Conservation (phyloP, 2,113 vertebrate species). For the Saimiri boliviensis region DNA sequence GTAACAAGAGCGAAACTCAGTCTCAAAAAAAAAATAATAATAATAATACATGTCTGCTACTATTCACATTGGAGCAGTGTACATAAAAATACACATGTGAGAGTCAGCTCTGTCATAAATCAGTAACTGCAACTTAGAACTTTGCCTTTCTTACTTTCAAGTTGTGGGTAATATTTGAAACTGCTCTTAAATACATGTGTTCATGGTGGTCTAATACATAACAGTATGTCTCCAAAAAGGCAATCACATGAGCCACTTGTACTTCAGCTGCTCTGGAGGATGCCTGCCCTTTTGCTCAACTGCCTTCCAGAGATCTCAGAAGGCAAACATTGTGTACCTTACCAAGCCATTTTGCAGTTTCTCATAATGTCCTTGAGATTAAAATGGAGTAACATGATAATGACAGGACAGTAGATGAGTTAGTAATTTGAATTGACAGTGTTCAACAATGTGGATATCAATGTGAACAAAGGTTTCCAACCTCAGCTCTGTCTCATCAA, state of each 20-base stretch:
- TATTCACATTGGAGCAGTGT: conserved; percentile 34
- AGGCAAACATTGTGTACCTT: conserved; percentile 38
- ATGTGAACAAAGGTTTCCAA: neutral
- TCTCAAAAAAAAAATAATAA: too few relatives aligned
- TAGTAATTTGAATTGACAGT: conserved; percentile 34
- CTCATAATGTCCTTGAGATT: conserved; percentile 51
- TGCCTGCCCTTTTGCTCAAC: conserved; percentile 35
- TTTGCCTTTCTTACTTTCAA: conserved; percentile 42
- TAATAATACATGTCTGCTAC: conserved; percentile 30
- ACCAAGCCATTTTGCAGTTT: conserved; percentile 28
- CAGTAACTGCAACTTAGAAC: conserved; percentile 38
- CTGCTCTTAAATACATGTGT: conserved; percentile 40
- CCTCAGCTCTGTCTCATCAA: neutral
- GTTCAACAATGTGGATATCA: neutral
- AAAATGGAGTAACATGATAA: conserved; percentile 37
- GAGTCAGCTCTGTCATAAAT: conserved; percentile 30
- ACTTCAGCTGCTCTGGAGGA: conserved; percentile 56
- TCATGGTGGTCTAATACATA: conserved; percentile 35
- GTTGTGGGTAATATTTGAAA: conserved; percentile 49
- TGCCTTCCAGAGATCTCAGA: conserved; percentile 31
- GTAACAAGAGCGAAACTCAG: too few relatives aligned
- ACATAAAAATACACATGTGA: conserved; percentile 35
- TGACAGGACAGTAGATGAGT: neutral
- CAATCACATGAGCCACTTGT: conserved; percentile 28
- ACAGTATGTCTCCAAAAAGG: conserved; percentile 43